Evolutionary conservation across 2,113 vertebrate species (phyloP).

Genomic region (Istiophorus platypterus): DNA sequence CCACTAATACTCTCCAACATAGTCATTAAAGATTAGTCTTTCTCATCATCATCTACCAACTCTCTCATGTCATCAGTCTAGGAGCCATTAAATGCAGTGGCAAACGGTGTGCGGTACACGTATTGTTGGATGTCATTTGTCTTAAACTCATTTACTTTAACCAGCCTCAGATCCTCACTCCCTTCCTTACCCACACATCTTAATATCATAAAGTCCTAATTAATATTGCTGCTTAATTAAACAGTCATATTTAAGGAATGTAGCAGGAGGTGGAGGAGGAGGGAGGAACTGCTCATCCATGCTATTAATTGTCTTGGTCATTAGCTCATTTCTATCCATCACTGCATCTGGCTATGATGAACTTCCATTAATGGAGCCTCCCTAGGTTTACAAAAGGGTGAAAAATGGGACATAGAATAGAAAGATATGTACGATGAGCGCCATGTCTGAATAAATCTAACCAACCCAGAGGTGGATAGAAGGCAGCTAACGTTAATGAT

Average conservation of each 20-base stretch:
- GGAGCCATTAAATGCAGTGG: slow-evolving; percentile 40
- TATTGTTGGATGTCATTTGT: slow-evolving; percentile 63
- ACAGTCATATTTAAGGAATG: slow-evolving; percentile 83
- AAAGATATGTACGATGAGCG: background rate
- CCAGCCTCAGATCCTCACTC: slow-evolving; percentile 26
- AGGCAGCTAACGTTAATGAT: background rate
- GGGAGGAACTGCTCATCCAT: slow-evolving; percentile 54
- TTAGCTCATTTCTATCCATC: slow-evolving; percentile 61
- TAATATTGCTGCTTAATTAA: slow-evolving; percentile 85
- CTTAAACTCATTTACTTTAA: slow-evolving; percentile 80
- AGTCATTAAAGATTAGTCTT: slow-evolving; percentile 47
- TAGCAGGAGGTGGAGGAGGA: slow-evolving; percentile 50
- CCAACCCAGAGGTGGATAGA: background rate
- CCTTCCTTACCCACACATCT: slow-evolving; percentile 50
- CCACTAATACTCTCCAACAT: background rate
- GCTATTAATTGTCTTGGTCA: slow-evolving; percentile 70
- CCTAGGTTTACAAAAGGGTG: slow-evolving; percentile 11
- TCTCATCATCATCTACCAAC: slow-evolving; percentile 21
- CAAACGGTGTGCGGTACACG: background rate
- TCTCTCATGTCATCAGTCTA: slow-evolving; percentile 15
- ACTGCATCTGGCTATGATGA: slow-evolving; percentile 45
- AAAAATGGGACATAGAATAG: slow-evolving; percentile 9
- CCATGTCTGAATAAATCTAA: background rate
- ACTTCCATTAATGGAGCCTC: slow-evolving; percentile 18
- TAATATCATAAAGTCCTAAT: slow-evolving; percentile 80